Evolutionary conservation across 2,888 invertebrate genomes (phyloP), one percentile per base, ranked within the genome.

Genomic region (Escarpia spicata): DNA sequence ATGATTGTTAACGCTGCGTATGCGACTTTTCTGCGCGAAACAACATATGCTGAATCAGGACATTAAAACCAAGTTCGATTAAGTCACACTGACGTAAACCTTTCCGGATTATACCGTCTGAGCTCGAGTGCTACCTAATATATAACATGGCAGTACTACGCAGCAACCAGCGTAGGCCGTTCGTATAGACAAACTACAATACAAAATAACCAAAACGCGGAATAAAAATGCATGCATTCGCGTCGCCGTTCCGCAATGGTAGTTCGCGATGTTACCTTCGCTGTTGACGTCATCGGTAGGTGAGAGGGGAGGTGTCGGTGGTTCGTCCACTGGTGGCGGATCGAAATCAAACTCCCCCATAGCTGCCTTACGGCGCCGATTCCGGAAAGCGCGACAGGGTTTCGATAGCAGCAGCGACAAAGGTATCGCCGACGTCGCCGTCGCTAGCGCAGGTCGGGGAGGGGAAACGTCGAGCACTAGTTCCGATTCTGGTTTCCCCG

Each of bases 401-500:
- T 58, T 37, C 44, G 45, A 52, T 12, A 52, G 45, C 58, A 45
- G 91, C 58, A 26, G 75, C 75, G 75, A 75, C 75, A 75, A 75
- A 26, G 75, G 75, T 6, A 15, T 75, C 6, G 75, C n/a, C 26
- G 45, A 91, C 52, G 45, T 52, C n/a, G 91, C 91, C 91, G 91
- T n/a, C 43, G 15, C 43, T 8, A 43, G 43, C 15, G 43, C 0
- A 15, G 26, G 15, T 52, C 43, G 91, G 15, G 44, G 58, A 45
- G 91, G 52, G 45, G 91, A 91, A 52, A 91, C 52, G 4, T 45
- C 45, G 15, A 52, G 52, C 37, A 91, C 91, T 12, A 91, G 91
- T 52, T 91, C 91, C 44, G 91, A 91, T 44, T 52, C 52, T n/a
- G 91, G 91, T 15, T 52, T 91, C 19, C 91, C 91, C 15, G 91